A percentile compares a stretch with the other conserved stretches of the same genome.
phyloP scores from a whole-genome alignment of 1,140 invertebrate species.

The Pissodes strobi region DNA sequence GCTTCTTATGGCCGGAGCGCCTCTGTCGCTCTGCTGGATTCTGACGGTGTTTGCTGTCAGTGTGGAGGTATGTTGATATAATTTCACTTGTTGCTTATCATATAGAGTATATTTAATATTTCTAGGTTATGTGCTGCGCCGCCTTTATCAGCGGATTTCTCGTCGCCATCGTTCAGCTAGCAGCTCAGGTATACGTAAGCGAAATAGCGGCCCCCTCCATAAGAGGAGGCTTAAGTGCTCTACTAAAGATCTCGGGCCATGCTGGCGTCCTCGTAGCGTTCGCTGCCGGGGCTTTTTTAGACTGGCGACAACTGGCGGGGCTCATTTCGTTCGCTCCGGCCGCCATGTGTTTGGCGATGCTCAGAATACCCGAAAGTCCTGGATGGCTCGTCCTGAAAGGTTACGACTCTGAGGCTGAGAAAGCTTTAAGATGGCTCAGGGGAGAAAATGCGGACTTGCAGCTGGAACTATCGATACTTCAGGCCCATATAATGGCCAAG shows the following conservation, averaged over 20 bases:
- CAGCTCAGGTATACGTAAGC: constrained; percentile 84
- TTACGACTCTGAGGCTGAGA: constrained; percentile 76
- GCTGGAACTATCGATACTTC: constrained; percentile 69
- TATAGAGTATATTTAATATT: too few species aligned
- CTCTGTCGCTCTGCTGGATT: constrained; percentile 76
- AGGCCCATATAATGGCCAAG: constrained; percentile 67
- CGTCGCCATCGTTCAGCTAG: constrained; percentile 77
- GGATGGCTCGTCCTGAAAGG: constrained; percentile 76
- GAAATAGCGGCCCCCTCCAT: constrained; percentile 87
- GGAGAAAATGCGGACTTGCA: constrained; percentile 73
- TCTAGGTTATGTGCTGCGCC: constrained; percentile 69
- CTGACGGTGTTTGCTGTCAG: constrained; percentile 73
- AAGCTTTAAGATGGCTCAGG: constrained; percentile 75
- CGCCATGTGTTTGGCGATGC: constrained; percentile 68
- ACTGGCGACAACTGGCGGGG: constrained; percentile 80
- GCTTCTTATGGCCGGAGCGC: constrained; percentile 69
- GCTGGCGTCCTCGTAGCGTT: constrained; percentile 82
- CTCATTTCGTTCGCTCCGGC: constrained; percentile 75
- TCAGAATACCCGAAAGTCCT: constrained; percentile 82
- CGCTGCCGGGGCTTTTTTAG: constrained; percentile 76
- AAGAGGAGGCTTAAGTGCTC: constrained; percentile 80
- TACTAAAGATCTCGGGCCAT: constrained; percentile 83
- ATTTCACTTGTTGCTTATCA: too few species aligned
- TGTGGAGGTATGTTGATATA: constrained; percentile 60
- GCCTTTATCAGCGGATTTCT: constrained; percentile 80